phyloP scores from a whole-genome alignment of 2,888 invertebrate genomes.

The Mimas tiliae region DNA sequence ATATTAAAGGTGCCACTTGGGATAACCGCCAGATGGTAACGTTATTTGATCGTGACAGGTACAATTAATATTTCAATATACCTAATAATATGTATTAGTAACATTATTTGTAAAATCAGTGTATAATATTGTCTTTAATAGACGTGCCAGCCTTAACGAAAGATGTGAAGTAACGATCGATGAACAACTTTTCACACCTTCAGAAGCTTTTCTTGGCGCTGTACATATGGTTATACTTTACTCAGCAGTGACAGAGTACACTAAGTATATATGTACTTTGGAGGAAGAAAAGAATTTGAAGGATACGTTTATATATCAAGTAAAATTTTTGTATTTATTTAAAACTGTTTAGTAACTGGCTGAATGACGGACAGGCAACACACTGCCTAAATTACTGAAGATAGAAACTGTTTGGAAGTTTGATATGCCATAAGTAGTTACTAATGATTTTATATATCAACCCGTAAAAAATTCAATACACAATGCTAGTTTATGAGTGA shows the following conservation, averaged over 20 bases:
- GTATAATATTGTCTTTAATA: constrained; percentile 37
- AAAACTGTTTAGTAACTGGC: too few species aligned
- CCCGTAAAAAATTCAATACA: too few species aligned
- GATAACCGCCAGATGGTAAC: constrained; percentile 76
- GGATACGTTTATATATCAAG: constrained; percentile 85
- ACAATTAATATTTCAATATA: constrained; percentile 29
- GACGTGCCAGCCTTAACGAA: constrained; percentile 62
- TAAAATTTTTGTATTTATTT: constrained; percentile 34
- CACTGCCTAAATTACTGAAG: too few species aligned
- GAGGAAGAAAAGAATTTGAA: constrained; percentile 68
- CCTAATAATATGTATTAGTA: too few species aligned
- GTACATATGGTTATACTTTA: constrained; percentile 76
- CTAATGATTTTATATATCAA: too few species aligned
- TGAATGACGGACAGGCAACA: too few species aligned
- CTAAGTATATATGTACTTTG: constrained; percentile 74
- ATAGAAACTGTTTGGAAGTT: too few species aligned
- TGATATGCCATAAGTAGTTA: too few species aligned
- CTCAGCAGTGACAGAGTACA: constrained; percentile 80
- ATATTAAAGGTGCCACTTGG: constrained; percentile 71
- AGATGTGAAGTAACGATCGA: constrained; percentile 58
- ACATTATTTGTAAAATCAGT: background rate
- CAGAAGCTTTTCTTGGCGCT: constrained; percentile 48
- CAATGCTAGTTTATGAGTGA: too few species aligned
- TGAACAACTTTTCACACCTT: constrained; percentile 53
- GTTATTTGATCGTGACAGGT: constrained; percentile 65